A percentile compares a stretch with the other conserved stretches of the same genome.
These are phyloP conservation scores for Aethes cnicana DNA, from an alignment of 2,888 invertebrate genomes.

Conservation along the genomic window DNA sequence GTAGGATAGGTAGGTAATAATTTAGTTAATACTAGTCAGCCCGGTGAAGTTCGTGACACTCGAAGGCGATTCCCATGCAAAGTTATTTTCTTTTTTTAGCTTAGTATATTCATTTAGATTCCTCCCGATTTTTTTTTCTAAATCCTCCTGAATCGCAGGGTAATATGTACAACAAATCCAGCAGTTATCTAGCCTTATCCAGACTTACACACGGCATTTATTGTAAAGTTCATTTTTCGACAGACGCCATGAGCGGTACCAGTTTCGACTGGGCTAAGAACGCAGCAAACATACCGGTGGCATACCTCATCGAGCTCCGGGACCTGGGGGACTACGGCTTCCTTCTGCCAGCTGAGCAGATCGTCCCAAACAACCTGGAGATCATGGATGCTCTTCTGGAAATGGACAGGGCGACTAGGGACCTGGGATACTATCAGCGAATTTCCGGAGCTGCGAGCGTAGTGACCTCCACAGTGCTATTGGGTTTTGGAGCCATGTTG, in stretches of 20 bases:
- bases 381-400: slow-evolving; percentile 80
- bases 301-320: slow-evolving; percentile 83
- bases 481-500: slow-evolving; percentile 39
- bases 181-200: too few relatives aligned
- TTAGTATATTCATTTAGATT: too few relatives aligned
- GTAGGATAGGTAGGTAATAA: too few relatives aligned
- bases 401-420: slow-evolving; percentile 61
- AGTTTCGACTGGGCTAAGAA: slow-evolving; percentile 84
- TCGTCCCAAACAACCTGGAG: slow-evolving; percentile 82
- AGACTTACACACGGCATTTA: too few relatives aligned
- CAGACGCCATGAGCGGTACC: slow-evolving; percentile 77
- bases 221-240: background rate
- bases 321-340: slow-evolving; percentile 83
- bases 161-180: too few relatives aligned
- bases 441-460: slow-evolving; percentile 36
- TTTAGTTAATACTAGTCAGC: too few relatives aligned
- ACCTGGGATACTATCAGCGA: slow-evolving; percentile 51
- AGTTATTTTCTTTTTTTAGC: too few relatives aligned
- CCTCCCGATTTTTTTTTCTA: too few relatives aligned
- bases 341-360: slow-evolving; percentile 77
- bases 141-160: too few relatives aligned
- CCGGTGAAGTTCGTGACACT: too few relatives aligned
- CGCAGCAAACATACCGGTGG: slow-evolving; percentile 71
- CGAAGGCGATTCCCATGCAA: too few relatives aligned
- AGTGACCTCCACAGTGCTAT: slow-evolving; percentile 39